A percentile compares a stretch with the other conserved stretches of the same genome.
Evolutionary conservation across 2,113 vertebrate species (phyloP).

Genomic region (Rhinoderma darwinii): DNA sequence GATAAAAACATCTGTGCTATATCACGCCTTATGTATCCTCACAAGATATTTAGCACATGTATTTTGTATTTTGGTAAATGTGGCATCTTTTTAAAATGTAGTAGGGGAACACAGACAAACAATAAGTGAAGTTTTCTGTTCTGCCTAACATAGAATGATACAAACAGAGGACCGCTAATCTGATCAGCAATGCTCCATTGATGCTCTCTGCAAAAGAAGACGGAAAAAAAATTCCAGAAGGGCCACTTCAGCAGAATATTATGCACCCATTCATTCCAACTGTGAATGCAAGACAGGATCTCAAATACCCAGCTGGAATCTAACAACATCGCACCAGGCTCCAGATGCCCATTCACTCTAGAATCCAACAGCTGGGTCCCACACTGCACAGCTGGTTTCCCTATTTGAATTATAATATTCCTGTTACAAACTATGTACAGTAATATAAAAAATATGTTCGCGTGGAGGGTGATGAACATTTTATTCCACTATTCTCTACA

Average conservation of each 20-base stretch:
- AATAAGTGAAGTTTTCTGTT: slow-evolving; percentile 60
- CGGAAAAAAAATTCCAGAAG: slow-evolving; percentile 60
- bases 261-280: slow-evolving; percentile 68
- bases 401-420: slow-evolving; percentile 66
- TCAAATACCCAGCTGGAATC: slow-evolving; percentile 69
- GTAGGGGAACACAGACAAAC: neutral
- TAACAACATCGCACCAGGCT: slow-evolving; percentile 67
- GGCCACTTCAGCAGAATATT: slow-evolving; percentile 66
- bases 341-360: slow-evolving; percentile 66
- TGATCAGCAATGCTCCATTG: slow-evolving; percentile 62
- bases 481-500: slow-evolving; percentile 60
- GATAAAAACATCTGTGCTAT: neutral
- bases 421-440: slow-evolving; percentile 66
- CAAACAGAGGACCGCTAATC: slow-evolving; percentile 64
- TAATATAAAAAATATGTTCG: slow-evolving; percentile 64
- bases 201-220: slow-evolving; percentile 66
- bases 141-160: slow-evolving; percentile 51
- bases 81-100: neutral
- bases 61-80: neutral
- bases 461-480: slow-evolving; percentile 60
- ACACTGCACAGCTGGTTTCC: slow-evolving; percentile 68
- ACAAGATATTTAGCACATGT: neutral
- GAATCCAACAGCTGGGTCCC: slow-evolving; percentile 64
- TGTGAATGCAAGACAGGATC: slow-evolving; percentile 69
- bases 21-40: neutral